Base-by-base conservation (phyloP, 2,888 invertebrate species). In the Eristalis intricaria region DNA sequence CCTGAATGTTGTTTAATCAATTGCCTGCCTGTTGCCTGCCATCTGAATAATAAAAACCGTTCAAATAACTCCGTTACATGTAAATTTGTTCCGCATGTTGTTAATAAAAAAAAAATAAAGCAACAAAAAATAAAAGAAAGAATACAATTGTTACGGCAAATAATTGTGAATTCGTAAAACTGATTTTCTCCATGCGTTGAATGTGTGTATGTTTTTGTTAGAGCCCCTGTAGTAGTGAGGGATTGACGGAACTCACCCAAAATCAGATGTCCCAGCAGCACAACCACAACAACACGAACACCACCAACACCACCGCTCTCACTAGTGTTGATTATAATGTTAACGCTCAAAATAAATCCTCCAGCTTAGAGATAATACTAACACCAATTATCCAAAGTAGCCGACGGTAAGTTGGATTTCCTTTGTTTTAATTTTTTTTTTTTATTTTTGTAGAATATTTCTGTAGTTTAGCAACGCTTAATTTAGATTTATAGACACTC, bases 381-480 rank as follows among this genome's bases (percentile, higher is more conserved):
- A 92, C 93, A 91, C 93, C 93, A 93, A 93, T 93, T 91, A 93
- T 93, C 89, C 93, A 93, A 93, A 93, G 93, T 93, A 93, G 93
- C 92, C 92, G 92, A 91, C 93, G 93, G 93, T 93, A 93, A 93
- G 93, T 93, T 92, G 84, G 84, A 84, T 63, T 65, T 35, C 61
- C 43, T 22, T 56, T 50, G 38, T 74, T 60, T 58, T 19, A 19
- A 19, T 50, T 50, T 50, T 8, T 19, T 19, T 19, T 19, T 8
- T 19, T 50, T 15, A 35, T 15, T n/a, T 50, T 50, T 50, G 19
- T 50, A 50, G 50, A 50, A 7, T 43, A n/a, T 50, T 50, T 50
- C 19, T 43, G 43, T 50, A 50, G 50, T 19, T 50, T 50, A 8
- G 50, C n/a, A 50, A n/a, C 8, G 50, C 50, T 19, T 50, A 0